These are phyloP conservation scores for Pimephales promelas DNA, from an alignment of 2,113 vertebrate species.

Conservation along the genomic window DNA sequence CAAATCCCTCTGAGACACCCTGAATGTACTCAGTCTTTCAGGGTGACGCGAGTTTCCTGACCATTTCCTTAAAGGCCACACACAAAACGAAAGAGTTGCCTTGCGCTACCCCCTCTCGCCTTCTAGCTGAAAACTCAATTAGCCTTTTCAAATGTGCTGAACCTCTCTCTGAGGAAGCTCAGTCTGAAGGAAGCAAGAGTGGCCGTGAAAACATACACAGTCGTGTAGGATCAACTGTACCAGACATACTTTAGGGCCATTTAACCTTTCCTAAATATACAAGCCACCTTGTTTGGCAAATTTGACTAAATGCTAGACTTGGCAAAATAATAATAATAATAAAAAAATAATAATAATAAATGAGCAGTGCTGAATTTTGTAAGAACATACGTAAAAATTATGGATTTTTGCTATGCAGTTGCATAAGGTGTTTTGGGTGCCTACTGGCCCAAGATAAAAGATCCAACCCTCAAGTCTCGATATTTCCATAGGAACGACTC, in stretches of 20 bases:
- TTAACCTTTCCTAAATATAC: constrained; percentile 45
- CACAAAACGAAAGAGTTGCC: constrained; percentile 10
- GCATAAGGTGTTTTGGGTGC: too few relatives aligned
- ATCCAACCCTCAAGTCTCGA: background rate
- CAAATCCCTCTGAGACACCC: constrained; percentile 11
- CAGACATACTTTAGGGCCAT: constrained; percentile 42
- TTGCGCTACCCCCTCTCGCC: background rate
- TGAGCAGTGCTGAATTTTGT: too few relatives aligned
- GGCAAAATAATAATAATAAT: too few relatives aligned
- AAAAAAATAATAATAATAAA: too few relatives aligned
- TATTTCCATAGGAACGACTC: background rate
- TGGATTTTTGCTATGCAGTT: too few relatives aligned
- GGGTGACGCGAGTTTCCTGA: constrained; percentile 44
- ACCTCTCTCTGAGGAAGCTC: background rate
- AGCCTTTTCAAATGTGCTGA: constrained; percentile 51
- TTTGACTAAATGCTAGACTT: too few relatives aligned
- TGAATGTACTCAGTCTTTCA: constrained; percentile 43
- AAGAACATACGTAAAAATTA: too few relatives aligned
- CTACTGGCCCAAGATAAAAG: too few relatives aligned
- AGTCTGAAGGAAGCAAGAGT: constrained; percentile 51
- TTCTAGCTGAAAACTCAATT: constrained; percentile 45
- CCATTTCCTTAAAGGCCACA: constrained; percentile 50
- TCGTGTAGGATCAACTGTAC: constrained; percentile 48
- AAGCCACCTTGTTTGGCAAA: background rate
- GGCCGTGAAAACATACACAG: constrained; percentile 59